phyloP scores from a whole-genome alignment of 2,113 vertebrate species.

The Saccopteryx bilineata region DNA sequence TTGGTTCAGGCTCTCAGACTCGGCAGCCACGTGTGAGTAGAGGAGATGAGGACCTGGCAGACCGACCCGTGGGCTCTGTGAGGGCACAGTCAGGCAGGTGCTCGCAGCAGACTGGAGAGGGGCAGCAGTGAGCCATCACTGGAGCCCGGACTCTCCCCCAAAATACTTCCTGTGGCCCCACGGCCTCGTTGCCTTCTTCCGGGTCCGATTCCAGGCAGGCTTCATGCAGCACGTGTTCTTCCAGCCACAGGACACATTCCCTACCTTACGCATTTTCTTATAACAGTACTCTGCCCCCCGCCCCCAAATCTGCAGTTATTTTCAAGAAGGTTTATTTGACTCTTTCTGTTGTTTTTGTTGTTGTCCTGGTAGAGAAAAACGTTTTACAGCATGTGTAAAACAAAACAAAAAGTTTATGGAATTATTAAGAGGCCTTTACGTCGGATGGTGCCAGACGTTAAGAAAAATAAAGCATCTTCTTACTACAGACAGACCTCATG shows the following conservation, averaged over 20 bases:
- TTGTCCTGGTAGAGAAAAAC: neutral
- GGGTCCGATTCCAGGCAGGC: neutral
- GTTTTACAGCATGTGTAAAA: neutral
- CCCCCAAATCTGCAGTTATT: neutral
- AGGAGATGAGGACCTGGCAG: slow-evolving; percentile 37
- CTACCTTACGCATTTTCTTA: neutral
- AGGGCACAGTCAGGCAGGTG: too few relatives aligned
- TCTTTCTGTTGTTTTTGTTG: neutral
- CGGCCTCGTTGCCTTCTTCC: too few relatives aligned
- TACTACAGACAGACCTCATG: too few relatives aligned
- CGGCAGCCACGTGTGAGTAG: neutral
- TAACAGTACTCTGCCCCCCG: neutral
- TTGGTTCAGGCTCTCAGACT: too few relatives aligned
- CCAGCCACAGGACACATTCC: neutral
- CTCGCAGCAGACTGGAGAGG: too few relatives aligned
- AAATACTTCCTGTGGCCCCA: too few relatives aligned
- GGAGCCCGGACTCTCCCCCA: too few relatives aligned
- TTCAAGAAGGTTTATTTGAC: neutral
- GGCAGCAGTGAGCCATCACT: too few relatives aligned
- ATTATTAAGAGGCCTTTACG: neutral
- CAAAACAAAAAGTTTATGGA: neutral
- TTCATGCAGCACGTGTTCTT: neutral
- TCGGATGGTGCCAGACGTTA: neutral
- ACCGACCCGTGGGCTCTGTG: neutral
- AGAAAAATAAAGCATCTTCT: neutral